phyloP scores from a whole-genome alignment of 1,140 invertebrate species.

The Rhyacophila brunnea region DNA sequence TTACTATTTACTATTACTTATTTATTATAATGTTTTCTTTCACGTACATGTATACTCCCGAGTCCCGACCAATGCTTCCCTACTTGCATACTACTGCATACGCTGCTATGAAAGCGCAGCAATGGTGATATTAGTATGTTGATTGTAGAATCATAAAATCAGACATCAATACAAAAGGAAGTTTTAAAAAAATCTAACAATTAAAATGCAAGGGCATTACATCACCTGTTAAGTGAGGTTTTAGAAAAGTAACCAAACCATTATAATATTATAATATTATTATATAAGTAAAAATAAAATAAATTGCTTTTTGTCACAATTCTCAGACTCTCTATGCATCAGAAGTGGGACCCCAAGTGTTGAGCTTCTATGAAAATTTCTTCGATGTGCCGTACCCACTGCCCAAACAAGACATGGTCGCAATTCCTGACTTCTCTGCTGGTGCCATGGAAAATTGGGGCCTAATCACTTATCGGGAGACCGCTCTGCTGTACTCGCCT shows the following conservation, averaged over 20 bases:
- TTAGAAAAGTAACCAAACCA: not conserved
- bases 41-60: no score
- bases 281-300: not conserved
- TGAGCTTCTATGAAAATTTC: slow-evolving; percentile 65
- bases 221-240: no score
- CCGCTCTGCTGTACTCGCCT: slow-evolving; percentile 69
- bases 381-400: slow-evolving; percentile 52
- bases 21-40: no score
- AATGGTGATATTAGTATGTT: no score
- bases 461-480: slow-evolving; percentile 62
- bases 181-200: no score
- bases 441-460: slow-evolving; percentile 84
- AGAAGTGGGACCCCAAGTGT: slow-evolving; percentile 69
- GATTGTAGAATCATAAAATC: no score
- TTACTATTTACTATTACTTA: no score
- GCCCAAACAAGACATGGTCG: slow-evolving; percentile 66
- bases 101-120: no score
- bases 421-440: slow-evolving; percentile 70
- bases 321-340: slow-evolving; percentile 58
- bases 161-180: no score
- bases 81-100: no score
- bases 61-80: no score
- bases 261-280: slow-evolving; percentile 8
- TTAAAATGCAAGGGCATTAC: no score
- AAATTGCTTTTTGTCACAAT: not conserved